Percentiles rank a stretch among this genome's conserved stretches.
Conservation (phyloP, 2,797 vertebrate genomes). For the Xenentodon cancila region DNA sequence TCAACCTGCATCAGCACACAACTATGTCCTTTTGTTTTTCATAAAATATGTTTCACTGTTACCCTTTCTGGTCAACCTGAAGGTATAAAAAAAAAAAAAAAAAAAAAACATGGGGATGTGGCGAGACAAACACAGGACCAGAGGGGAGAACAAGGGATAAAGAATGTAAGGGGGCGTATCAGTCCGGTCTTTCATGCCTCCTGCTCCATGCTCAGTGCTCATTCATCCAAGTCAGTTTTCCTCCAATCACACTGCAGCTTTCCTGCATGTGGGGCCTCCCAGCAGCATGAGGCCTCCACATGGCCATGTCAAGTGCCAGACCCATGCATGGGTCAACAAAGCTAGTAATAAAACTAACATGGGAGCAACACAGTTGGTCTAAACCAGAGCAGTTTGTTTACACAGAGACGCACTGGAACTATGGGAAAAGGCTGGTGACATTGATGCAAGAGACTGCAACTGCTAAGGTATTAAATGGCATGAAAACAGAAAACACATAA, state of each 20-base stretch:
- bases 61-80: neutral
- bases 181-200: conserved; percentile 51
- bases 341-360: conserved; percentile 62
- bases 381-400: conserved; percentile 33
- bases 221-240: conserved; percentile 64
- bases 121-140: conserved; percentile 35
- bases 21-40: too few relatives aligned
- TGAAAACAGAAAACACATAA: neutral
- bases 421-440: conserved; percentile 14
- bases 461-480: neutral
- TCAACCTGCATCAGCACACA: too few relatives aligned
- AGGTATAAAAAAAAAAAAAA: conserved; percentile 4
- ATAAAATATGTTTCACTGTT: too few relatives aligned
- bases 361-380: conserved; percentile 40
- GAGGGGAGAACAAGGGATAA: conserved; percentile 24
- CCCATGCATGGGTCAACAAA: conserved; percentile 68
- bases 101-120: conserved; percentile 6
- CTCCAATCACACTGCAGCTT: conserved; percentile 64
- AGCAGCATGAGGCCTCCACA: conserved; percentile 72
- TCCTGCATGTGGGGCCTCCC: conserved; percentile 53
- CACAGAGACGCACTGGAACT: conserved; percentile 12
- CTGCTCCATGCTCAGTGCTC: conserved; percentile 71
- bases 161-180: conserved; percentile 25
- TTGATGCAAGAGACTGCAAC: neutral
- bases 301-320: conserved; percentile 66